Percentiles rank a stretch among this genome's conserved stretches.
Conservation (phyloP, 2,888 invertebrate species). For the Seladonia tumulorum region DNA sequence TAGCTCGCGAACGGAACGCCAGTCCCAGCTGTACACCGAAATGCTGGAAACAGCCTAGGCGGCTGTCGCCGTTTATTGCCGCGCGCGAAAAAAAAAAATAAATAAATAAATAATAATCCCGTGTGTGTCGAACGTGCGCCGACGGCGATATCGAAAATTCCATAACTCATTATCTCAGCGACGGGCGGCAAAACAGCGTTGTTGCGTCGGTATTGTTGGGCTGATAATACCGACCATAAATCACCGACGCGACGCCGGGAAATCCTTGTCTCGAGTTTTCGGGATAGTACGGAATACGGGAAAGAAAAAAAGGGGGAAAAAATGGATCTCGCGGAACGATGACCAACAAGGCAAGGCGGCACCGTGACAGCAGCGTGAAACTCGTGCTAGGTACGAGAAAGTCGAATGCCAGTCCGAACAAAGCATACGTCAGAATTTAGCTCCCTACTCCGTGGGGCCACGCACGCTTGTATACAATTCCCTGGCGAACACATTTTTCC, state of each 20-base stretch:
- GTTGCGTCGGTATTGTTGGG: background rate
- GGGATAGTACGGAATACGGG: too few species aligned
- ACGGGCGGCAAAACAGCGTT: slow-evolving; percentile 11
- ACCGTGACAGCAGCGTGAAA: slow-evolving; percentile 63
- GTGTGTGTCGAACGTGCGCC: background rate
- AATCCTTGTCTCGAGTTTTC: background rate
- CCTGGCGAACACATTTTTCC: slow-evolving; percentile 17
- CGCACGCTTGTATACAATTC: slow-evolving; percentile 24
- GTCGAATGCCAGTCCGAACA: slow-evolving; percentile 59
- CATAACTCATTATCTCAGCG: slow-evolving; percentile 15
- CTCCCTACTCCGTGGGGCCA: slow-evolving; percentile 33
- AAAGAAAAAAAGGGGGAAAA: background rate
- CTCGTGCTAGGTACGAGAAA: slow-evolving; percentile 66
- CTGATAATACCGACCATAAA: slow-evolving; percentile 21
- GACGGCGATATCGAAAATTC: slow-evolving; percentile 28
- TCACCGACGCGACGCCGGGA: background rate
- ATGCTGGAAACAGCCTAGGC: background rate
- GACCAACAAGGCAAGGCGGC: slow-evolving; percentile 51
- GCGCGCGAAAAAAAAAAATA: background rate
- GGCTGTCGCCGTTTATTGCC: background rate
- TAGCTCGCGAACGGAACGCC: background rate
- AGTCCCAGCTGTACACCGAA: background rate
- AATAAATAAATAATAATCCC: slow-evolving; percentile 3
- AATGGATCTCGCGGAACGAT: slow-evolving; percentile 32
- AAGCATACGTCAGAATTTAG: slow-evolving; percentile 62